phyloP scores from a whole-genome alignment of 2,797 vertebrate species.

The Hybognathus amarus region DNA sequence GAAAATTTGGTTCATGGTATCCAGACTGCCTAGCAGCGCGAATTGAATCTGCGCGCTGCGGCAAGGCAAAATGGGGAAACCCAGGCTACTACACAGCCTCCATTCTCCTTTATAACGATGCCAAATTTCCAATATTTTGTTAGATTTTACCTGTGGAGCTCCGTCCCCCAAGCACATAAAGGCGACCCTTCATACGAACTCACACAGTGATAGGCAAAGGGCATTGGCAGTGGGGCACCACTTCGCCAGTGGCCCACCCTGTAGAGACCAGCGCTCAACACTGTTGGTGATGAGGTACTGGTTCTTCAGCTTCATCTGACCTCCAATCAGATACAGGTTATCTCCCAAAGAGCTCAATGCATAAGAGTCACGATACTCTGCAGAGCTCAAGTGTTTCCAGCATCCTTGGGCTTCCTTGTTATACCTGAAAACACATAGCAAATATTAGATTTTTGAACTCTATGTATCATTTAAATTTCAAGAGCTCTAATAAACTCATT shows the following conservation, averaged over 20 bases:
- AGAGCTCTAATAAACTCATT: not conserved
- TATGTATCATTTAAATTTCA: not conserved
- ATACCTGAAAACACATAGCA: slow-evolving; percentile 78
- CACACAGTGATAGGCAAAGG: slow-evolving; percentile 87
- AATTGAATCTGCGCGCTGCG: too few species aligned
- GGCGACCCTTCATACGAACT: slow-evolving; percentile 83
- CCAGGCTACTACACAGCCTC: not conserved
- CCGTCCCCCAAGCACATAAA: slow-evolving; percentile 93
- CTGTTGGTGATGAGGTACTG: slow-evolving; percentile 91
- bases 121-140: not conserved
- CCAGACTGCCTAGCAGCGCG: too few species aligned
- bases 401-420: slow-evolving; percentile 86
- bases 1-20: too few species aligned
- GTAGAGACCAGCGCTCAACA: slow-evolving; percentile 88
- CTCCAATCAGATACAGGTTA: slow-evolving; percentile 90
- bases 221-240: slow-evolving; percentile 86
- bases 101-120: not conserved
- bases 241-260: slow-evolving; percentile 88
- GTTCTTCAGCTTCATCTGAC: slow-evolving; percentile 95
- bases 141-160: slow-evolving; percentile 92
- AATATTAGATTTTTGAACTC: not conserved
- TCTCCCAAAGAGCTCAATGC: slow-evolving; percentile 83
- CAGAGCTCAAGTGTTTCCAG: slow-evolving; percentile 88
- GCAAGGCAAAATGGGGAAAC: too few species aligned
- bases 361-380: slow-evolving; percentile 92